phyloP scores from a whole-genome alignment of 2,888 invertebrate genomes.

The Cheilosia grossa region DNA sequence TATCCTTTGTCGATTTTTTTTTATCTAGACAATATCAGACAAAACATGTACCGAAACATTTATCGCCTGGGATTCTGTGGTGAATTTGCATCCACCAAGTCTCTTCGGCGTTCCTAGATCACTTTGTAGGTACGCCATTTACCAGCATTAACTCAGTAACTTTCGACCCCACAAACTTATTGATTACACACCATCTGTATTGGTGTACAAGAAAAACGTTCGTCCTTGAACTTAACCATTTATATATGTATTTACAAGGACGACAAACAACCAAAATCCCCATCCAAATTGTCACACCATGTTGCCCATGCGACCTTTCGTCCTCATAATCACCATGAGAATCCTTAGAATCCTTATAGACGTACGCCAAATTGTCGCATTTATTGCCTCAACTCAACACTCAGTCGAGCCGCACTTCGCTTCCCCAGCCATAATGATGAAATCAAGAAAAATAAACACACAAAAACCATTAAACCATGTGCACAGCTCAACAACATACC shows the following conservation, averaged over 20 bases:
- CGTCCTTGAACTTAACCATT: constrained; percentile 48
- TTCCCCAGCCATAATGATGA: constrained; percentile 25
- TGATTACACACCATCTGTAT: constrained; percentile 16
- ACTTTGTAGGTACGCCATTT: too few species aligned
- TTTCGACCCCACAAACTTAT: background rate
- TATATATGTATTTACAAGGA: background rate
- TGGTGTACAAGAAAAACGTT: constrained; percentile 3
- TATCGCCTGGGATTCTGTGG: too few species aligned
- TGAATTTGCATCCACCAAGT: too few species aligned
- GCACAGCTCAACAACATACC: constrained; percentile 13
- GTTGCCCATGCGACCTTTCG: constrained; percentile 16
- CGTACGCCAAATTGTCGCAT: constrained; percentile 49
- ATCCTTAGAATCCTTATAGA: constrained; percentile 28
- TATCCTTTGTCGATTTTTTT: too few species aligned
- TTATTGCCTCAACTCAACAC: constrained; percentile 42
- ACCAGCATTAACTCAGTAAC: too few species aligned
- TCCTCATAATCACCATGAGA: constrained; percentile 27
- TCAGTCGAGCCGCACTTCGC: constrained; percentile 32
- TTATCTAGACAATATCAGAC: too few species aligned
- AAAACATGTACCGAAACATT: too few species aligned
- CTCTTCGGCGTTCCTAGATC: too few species aligned
- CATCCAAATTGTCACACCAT: constrained; percentile 40
- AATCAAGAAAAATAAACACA: constrained; percentile 35
- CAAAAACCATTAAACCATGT: constrained; percentile 28
- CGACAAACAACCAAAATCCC: background rate